A percentile compares a stretch with the other conserved stretches of the same genome.
Evolutionary conservation across 2,888 invertebrate genomes (phyloP).

Genomic region (Micropterix aruncella): DNA sequence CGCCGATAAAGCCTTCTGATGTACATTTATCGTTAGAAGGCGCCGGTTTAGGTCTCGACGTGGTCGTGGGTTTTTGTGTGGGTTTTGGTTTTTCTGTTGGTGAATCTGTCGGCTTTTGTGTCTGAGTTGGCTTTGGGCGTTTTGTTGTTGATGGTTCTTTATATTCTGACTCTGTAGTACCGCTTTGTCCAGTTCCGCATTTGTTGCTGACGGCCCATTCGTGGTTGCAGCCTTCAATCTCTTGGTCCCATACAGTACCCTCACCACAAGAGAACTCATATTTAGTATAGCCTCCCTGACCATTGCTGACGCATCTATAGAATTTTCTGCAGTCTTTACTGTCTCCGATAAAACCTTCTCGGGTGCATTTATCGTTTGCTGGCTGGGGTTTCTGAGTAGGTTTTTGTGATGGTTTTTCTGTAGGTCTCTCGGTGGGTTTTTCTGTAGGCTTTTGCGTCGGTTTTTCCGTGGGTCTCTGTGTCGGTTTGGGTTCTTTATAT

Average conservation of each 20-base stretch:
- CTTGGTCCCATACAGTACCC: slow-evolving; percentile 56
- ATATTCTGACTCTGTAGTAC: slow-evolving; percentile 10
- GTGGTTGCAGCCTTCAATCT: slow-evolving; percentile 43
- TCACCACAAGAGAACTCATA: slow-evolving; percentile 49
- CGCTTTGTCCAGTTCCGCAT: slow-evolving; percentile 12
- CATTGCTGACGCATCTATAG: slow-evolving; percentile 50
- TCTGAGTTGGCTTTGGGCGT: slow-evolving; percentile 10
- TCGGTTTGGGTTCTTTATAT: slow-evolving; percentile 2
- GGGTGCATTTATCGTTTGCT: slow-evolving; percentile 7
- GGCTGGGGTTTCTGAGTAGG: slow-evolving; percentile 5
- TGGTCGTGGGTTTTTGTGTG: slow-evolving; percentile 11
- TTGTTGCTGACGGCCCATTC: slow-evolving; percentile 21
- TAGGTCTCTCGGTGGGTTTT: slow-evolving; percentile 3
- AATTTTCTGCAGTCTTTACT: slow-evolving; percentile 55
- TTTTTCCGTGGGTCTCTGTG: background rate
- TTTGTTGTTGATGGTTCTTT: slow-evolving; percentile 10
- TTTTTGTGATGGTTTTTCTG: slow-evolving; percentile 10
- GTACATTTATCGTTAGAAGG: slow-evolving; percentile 18
- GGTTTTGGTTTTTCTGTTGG: slow-evolving; percentile 16
- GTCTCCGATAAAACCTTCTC: slow-evolving; percentile 28
- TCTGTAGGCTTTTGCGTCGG: slow-evolving; percentile 4
- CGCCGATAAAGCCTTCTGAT: slow-evolving; percentile 32
- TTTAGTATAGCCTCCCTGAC: slow-evolving; percentile 29
- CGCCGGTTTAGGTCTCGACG: slow-evolving; percentile 12
- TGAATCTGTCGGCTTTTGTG: slow-evolving; percentile 9